Evolutionary conservation across 2,113 vertebrate genomes (phyloP), one percentile per base, ranked within the genome.

Genomic region (Centropus bengalensis): DNA sequence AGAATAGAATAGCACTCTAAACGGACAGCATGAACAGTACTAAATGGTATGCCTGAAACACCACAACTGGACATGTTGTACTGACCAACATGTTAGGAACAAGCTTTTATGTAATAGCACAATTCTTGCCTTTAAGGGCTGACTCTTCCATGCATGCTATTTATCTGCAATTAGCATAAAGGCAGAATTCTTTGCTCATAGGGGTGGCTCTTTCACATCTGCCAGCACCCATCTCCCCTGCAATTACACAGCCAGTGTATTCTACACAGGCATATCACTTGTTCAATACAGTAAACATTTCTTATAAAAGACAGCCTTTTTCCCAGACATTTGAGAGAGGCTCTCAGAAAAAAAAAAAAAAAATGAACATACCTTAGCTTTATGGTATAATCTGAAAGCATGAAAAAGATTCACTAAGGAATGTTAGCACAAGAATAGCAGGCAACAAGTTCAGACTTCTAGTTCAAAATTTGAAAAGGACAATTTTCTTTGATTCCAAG

Each of bases 71-170:
- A 86, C 67, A 76, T 51, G 55, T 4, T 71, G 80, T 83, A 91
- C 66, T 23, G 6, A 75, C 1, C 38, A 42, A 33, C 75, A 67
- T 52, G 30, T 38, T 51, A 91, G 42, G 62, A 94, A 58, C 38
- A 81, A 91, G 87, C 33, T 85, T 66, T 95, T 70, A 58, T 47
- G 27, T n/a, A 71, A 87, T 47, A 93, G 66, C 27, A 92, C 76
- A 92, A 83, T 40, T 64, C 68, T 47, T 59, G 73, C 63, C 69
- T 74, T 78, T 83, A 91, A 69, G 44, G 51, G 28, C 18, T 71
- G 40, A 68, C 66, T n/a, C 28, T 70, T 55, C 20, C 64, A 30
- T 5, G 10, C n/a, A 49, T 66, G 47, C 22, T 55, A 59, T 93
- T 60, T 67, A 42, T 54, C 28, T 42, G 49, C 56, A 45, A 56